These are phyloP conservation scores for Leptopterna dolabrata DNA, from an alignment of 2,888 invertebrate genomes.

Conservation along the genomic window DNA sequence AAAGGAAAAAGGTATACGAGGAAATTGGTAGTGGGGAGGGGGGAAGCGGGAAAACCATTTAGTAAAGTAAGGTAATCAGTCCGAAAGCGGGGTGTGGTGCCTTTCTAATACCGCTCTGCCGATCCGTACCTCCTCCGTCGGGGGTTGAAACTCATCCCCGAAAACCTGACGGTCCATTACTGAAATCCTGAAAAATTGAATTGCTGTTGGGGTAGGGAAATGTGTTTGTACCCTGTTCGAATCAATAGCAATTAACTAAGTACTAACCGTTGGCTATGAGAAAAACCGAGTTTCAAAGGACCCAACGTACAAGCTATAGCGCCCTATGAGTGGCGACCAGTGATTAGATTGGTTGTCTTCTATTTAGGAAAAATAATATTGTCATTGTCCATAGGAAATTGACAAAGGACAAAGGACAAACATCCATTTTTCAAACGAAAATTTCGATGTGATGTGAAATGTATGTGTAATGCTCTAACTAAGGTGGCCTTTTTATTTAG, in stretches of 20 bases:
- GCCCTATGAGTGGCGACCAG: too few species aligned
- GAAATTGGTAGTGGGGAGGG: background rate
- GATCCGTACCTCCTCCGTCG: background rate
- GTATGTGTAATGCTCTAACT: too few species aligned
- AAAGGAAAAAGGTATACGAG: conserved; percentile 12
- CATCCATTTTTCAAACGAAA: too few species aligned
- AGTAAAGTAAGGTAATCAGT: conserved; percentile 25
- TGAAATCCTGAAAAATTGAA: conserved; percentile 7
- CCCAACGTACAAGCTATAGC: too few species aligned
- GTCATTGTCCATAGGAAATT: too few species aligned
- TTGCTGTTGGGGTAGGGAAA: background rate
- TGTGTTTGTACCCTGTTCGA: background rate
- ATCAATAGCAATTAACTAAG: background rate
- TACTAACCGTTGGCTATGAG: background rate
- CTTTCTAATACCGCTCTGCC: background rate
- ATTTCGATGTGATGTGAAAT: too few species aligned
- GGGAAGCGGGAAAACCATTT: background rate
- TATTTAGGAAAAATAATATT: too few species aligned
- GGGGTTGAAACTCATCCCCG: background rate
- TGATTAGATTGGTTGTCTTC: too few species aligned
- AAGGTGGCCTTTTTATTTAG: too few species aligned
- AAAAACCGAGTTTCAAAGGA: background rate
- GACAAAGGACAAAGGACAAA: too few species aligned
- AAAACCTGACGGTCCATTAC: conserved; percentile 7
- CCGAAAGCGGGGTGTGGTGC: conserved; percentile 25